These are phyloP conservation scores for Poecile montanus DNA, from an alignment of 2,797 vertebrate species.

Conservation along the genomic window DNA sequence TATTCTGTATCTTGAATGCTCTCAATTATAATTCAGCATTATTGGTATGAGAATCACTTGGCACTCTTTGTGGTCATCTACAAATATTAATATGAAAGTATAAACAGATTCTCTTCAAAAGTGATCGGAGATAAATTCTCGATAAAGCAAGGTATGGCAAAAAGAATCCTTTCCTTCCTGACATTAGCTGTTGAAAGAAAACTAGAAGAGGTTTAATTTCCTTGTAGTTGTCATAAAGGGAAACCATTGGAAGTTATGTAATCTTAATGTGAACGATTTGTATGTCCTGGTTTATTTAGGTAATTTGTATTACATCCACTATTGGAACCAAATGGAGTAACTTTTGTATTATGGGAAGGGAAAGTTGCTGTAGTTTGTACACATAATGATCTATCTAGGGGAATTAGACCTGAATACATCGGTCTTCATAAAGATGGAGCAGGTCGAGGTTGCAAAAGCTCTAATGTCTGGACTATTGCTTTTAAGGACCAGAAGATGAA, in stretches of 20 bases:
- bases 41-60: neutral
- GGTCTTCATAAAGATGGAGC: neutral
- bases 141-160: neutral
- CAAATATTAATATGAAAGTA: neutral
- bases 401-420: neutral
- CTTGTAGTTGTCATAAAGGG: neutral
- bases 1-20: neutral
- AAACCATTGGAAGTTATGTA: accelerated
- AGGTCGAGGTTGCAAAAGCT: accelerated
- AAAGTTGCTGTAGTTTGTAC: neutral
- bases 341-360: neutral
- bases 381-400: neutral
- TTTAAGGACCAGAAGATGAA: neutral
- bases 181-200: neutral
- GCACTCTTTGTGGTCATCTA: neutral
- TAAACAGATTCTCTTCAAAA: neutral
- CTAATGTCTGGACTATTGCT: neutral
- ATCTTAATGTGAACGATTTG: neutral
- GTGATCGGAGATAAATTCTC: neutral
- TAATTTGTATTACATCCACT: neutral
- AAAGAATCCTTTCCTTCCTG: neutral
- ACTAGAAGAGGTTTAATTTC: neutral
- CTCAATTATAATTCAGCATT: neutral
- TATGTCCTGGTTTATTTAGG: neutral
- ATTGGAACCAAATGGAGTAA: accelerated